Percentiles rank a stretch among this genome's conserved stretches.
Conservation (phyloP, 2,888 invertebrate genomes). For the Drosophila koepferae region DNA sequence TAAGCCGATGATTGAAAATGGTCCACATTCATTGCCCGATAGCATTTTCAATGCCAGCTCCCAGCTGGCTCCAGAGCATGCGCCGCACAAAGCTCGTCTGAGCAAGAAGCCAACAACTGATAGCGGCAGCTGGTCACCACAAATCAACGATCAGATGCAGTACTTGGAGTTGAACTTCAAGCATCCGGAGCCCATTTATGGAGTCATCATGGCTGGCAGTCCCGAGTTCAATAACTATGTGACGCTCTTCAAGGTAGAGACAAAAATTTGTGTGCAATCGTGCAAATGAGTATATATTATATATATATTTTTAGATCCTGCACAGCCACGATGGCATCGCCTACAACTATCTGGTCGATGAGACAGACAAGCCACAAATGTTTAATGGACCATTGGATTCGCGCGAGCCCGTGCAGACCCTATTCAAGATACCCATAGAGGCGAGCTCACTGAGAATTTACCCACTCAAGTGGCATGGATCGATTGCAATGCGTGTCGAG, state of each 20-base stretch:
- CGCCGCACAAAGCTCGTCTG: constrained; percentile 87
- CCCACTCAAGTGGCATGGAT: constrained; percentile 91
- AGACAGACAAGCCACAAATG: constrained; percentile 87
- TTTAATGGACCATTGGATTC: constrained; percentile 91
- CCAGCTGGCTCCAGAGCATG: constrained; percentile 85
- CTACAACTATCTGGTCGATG: constrained; percentile 87
- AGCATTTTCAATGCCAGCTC: constrained; percentile 88
- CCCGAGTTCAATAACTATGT: constrained; percentile 90
- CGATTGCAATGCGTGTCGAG: constrained; percentile 89
- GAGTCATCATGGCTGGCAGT: constrained; percentile 90
- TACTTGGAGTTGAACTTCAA: constrained; percentile 90
- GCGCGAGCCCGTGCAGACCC: constrained; percentile 87
- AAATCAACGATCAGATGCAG: constrained; percentile 87
- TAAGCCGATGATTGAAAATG: constrained; percentile 85
- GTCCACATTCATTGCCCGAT: constrained; percentile 86
- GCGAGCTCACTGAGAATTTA: constrained; percentile 90
- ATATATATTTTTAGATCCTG: constrained; percentile 80
- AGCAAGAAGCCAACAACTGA: constrained; percentile 77
- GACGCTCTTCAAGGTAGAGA: constrained; percentile 88
- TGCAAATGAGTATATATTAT: background rate
- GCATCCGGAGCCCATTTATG: constrained; percentile 89
- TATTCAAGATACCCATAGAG: constrained; percentile 90
- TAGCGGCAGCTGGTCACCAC: constrained; percentile 90
- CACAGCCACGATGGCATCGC: constrained; percentile 89
- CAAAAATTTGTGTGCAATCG: background rate